phyloP scores from a whole-genome alignment of 2,113 vertebrate genomes.

The Podarcis muralis region DNA sequence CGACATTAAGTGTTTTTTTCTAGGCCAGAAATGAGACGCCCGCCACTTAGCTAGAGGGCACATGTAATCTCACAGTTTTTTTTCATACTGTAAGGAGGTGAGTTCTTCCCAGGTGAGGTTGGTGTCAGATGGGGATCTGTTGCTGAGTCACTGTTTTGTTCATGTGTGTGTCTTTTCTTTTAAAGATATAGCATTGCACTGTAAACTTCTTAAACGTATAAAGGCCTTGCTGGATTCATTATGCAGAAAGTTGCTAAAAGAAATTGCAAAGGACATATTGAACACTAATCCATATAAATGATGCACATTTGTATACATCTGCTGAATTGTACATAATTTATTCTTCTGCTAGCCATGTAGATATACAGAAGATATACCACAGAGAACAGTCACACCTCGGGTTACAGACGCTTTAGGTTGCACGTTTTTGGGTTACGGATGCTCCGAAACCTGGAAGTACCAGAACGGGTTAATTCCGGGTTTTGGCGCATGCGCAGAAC shows the following conservation, averaged over 20 bases:
- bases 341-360: too few species aligned
- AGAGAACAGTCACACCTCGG: too few species aligned
- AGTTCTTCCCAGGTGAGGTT: not conserved
- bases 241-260: not conserved
- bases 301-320: not conserved
- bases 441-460: too few species aligned
- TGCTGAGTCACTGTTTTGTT: not conserved
- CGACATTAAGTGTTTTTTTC: not conserved
- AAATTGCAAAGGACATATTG: not conserved
- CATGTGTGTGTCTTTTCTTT: not conserved
- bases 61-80: not conserved
- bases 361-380: too few species aligned
- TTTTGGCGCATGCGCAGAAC: too few species aligned
- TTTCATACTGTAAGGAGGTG: not conserved
- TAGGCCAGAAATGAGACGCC: not conserved
- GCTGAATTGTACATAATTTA: too few species aligned
- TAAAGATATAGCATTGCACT: not conserved
- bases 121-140: not conserved
- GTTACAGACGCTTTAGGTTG: too few species aligned
- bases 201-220: not conserved
- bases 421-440: too few species aligned
- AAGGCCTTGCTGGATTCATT: not conserved
- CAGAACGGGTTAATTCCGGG: too few species aligned
- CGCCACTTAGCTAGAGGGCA: not conserved
- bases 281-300: not conserved